Base-by-base conservation (phyloP, 2,113 vertebrate genomes). In the Bothrops jararaca region DNA sequence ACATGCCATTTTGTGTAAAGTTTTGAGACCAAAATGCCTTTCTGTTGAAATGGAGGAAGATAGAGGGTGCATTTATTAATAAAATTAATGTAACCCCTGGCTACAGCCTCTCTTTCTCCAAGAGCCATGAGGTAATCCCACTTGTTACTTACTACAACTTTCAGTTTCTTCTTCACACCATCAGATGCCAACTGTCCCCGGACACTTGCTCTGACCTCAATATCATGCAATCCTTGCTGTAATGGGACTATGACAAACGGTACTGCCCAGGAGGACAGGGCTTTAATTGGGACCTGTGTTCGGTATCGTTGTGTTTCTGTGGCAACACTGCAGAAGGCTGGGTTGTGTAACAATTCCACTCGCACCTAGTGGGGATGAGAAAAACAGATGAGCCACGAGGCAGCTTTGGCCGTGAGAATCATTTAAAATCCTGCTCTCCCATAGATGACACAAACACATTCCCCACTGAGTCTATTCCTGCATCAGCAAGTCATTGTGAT, bases 61-160 rank as follows among this genome's bases (percentile, higher is more conserved):
- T 48, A 48, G 45, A 48, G 45, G 45, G 45, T 48, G 6, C 45
- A 48, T 22, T 24, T 4, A 53, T 34, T 39, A 13, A 52, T 12
- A 80, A 39, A 50, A 39, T 11, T 39, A 64, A 52, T 4, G 42
- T 64, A 23, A 48, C 22, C 5, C 26, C 50, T 91, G 50, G 69
- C 4, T 42, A 22, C 13, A 11, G 48, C 26, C 52, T 50, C 53
- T 57, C 18, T 58, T 52, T n/a, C 53, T 11, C 13, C 42, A 50
- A 12, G 50, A 54, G 85, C 42, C 5, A 42, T 45, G 9, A 24
- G 0, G 0, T 13, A 11, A 1, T 3, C 0, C 34, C 3, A 3
- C 11, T 29, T 0, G n/a, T 8, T 74, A 97, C 98, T 97, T 95
- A 99, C 99, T 98, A 99, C 98, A 0, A 99, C 99, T 20, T 90